A percentile compares a stretch with the other conserved stretches of the same genome.
Conservation (phyloP, 2,888 invertebrate genomes). For the Hofmannophila pseudospretella region DNA sequence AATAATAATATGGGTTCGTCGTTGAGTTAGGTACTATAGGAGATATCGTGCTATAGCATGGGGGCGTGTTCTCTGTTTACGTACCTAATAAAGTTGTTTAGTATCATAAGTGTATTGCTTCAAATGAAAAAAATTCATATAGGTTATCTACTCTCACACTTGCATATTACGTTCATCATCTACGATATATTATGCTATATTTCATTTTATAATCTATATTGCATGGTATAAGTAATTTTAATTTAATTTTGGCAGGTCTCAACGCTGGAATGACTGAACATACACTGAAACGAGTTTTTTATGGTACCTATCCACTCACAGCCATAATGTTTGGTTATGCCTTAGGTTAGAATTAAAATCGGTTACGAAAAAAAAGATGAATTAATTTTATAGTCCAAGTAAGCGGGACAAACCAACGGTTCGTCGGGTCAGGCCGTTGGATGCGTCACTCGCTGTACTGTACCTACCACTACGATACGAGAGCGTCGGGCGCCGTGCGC, state of each 20-base stretch:
- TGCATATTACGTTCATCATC: too few relatives aligned
- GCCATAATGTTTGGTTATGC: slow-evolving; percentile 26
- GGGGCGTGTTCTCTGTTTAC: slow-evolving; percentile 28
- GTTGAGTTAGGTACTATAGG: slow-evolving; percentile 26
- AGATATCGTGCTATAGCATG: slow-evolving; percentile 26
- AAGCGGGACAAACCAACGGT: slow-evolving; percentile 55
- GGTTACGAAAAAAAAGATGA: slow-evolving; percentile 12
- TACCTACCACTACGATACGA: slow-evolving; percentile 41
- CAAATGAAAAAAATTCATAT: too few relatives aligned
- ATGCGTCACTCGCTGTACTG: slow-evolving; percentile 47
- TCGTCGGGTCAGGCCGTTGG: slow-evolving; percentile 34
- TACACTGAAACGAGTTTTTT: slow-evolving; percentile 15
- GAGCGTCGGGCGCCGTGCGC: slow-evolving; percentile 39
- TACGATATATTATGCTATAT: too few relatives aligned
- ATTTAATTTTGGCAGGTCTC: slow-evolving; percentile 4
- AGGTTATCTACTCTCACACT: too few relatives aligned
- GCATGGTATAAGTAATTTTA: too few relatives aligned
- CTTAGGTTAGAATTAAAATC: slow-evolving; percentile 13
- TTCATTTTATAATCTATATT: too few relatives aligned
- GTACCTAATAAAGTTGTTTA: too few relatives aligned
- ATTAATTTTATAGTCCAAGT: slow-evolving; percentile 25
- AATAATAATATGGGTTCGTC: slow-evolving; percentile 33
- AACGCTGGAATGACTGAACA: slow-evolving; percentile 30
- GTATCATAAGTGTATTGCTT: too few relatives aligned
- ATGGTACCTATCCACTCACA: too few relatives aligned